phyloP scores from a whole-genome alignment of 2,888 invertebrate genomes.

The Scaptodrosophila latifasciaeformis region DNA sequence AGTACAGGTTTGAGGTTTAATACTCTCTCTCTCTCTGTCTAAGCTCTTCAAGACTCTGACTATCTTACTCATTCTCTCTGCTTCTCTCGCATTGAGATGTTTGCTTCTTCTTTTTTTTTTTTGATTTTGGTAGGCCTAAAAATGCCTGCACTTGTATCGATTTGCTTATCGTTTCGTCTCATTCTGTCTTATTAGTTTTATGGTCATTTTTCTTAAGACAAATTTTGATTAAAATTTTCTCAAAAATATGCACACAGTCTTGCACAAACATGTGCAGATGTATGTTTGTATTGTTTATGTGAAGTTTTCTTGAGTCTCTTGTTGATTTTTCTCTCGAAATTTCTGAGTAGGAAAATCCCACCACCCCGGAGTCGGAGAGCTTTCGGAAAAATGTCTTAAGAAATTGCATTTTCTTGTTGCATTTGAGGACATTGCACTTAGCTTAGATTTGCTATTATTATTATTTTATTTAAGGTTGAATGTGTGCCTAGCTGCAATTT shows the following conservation, averaged over 20 bases:
- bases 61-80: too few relatives aligned
- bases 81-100: too few relatives aligned
- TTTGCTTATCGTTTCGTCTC: conserved; percentile 43
- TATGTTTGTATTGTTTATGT: conserved; percentile 3
- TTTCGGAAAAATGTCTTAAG: conserved; percentile 55
- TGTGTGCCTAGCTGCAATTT: background rate
- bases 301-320: conserved; percentile 3
- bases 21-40: background rate
- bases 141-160: conserved; percentile 54
- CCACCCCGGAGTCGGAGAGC: too few relatives aligned
- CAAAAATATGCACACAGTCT: conserved; percentile 25
- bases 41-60: too few relatives aligned
- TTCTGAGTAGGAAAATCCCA: too few relatives aligned
- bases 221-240: conserved; percentile 62
- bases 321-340: background rate
- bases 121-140: conserved; percentile 50
- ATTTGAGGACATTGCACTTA: background rate
- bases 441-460: too few relatives aligned
- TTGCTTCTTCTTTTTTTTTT: too few relatives aligned
- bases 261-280: background rate
- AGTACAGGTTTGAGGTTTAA: conserved; percentile 1
- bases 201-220: conserved; percentile 60
- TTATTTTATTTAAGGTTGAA: too few relatives aligned
- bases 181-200: conserved; percentile 35
- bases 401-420: conserved; percentile 58